Base-by-base conservation (phyloP, 2,113 vertebrate species). In the Barbus barbus region DNA sequence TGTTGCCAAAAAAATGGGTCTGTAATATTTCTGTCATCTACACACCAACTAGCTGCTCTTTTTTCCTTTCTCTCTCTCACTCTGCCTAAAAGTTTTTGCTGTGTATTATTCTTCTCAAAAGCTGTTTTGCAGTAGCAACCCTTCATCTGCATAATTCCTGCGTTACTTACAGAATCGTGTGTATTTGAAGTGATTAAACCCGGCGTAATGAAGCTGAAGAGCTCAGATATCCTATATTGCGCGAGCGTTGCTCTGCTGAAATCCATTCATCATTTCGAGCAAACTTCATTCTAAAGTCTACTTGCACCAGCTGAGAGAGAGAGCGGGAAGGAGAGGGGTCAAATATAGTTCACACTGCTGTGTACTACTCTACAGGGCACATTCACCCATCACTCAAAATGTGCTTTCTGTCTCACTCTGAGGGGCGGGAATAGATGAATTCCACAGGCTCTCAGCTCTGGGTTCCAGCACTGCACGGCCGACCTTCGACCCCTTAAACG, bases 1-100 rank as follows among this genome's bases (percentile, higher is more conserved):
- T 94, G 94, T 95, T 96, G 95, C 96, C 95, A 96, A 95, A 95
- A n/a, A 96, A 96, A 95, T 81, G 84, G 86, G 95, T 92, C 94
- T 95, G 94, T 93, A 95, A 94, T 95, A 94, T 94, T 95, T 95
- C 95, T 96, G 96, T 95, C 87, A 88, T 84, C 87, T 74, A 74
- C 75, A 86, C 95, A 94, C 94, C 90, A 83, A 58, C 82, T 83
- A 83, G 85, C 84, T 84, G 71, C 75, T 82, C 81, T 86, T 72
- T 69, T 81, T 73, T 69, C 31, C 31, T 72, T 46, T 41, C 41
- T 83, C 82, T 84, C 82, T 82, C 84, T 71, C 13, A 71, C 84
- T 74, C 86, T 77, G 71, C 82, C 24, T 72, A 78, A 22, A 48
- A 41, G 61, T 46, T 63, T 78, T 61, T 41, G 60, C 56, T 26